These are phyloP conservation scores for Semaprochilodus insignis DNA, from an alignment of 2,797 vertebrate genomes.

Conservation along the genomic window DNA sequence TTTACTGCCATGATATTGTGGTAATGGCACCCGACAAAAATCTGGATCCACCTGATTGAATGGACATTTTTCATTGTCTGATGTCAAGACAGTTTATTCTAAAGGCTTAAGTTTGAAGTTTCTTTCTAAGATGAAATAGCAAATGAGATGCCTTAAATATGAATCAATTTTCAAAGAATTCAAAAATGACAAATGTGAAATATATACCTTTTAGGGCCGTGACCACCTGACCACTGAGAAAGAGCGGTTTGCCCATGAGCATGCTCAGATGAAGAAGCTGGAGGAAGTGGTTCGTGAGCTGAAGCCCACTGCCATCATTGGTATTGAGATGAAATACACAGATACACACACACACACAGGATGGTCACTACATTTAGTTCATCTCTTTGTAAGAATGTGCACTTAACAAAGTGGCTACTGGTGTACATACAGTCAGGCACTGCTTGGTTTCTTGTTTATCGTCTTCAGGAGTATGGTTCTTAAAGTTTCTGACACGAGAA, in stretches of 20 bases:
- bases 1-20: neutral
- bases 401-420: no score
- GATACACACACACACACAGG: neutral
- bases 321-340: conserved; percentile 70
- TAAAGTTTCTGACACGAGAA: no score
- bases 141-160: neutral
- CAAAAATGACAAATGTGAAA: no score
- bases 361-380: no score
- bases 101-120: neutral
- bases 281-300: conserved; percentile 87
- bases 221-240: conserved; percentile 92
- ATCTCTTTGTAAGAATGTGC: no score
- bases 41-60: no score
- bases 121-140: neutral
- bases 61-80: no score
- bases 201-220: conserved; percentile 78
- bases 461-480: no score
- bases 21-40: neutral
- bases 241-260: conserved; percentile 88
- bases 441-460: no score
- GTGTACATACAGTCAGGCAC: no score
- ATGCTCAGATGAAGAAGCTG: conserved; percentile 87
- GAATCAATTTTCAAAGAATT: neutral
- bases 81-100: no score
- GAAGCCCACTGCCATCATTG: conserved; percentile 93